Conservation (phyloP, 2,113 vertebrate species). For the Gopherus flavomarginatus region DNA sequence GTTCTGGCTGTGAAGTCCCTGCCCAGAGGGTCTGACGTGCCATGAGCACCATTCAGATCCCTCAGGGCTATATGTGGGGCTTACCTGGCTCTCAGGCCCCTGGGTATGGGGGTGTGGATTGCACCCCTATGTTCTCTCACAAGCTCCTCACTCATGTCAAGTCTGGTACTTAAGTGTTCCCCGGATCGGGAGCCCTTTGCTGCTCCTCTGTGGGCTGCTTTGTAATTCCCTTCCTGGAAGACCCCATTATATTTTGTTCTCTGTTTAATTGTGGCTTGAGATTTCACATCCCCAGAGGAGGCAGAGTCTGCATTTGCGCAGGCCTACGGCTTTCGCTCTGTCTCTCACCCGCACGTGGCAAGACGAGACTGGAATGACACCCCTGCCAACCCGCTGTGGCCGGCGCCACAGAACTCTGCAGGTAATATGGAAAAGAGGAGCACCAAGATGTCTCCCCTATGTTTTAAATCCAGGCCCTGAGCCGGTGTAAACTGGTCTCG, state of each 20-base stretch:
- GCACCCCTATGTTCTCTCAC: not conserved
- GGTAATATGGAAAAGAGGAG: not conserved
- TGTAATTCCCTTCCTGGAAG: not conserved
- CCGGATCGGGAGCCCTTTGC: not conserved
- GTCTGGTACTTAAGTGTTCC: not conserved
- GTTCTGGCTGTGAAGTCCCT: not conserved
- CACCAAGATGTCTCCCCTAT: not conserved
- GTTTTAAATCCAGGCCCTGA: not conserved
- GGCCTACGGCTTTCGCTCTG: not conserved
- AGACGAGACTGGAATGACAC: not conserved
- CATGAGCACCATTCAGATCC: not conserved
- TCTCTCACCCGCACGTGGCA: not conserved
- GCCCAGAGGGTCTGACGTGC: not conserved
- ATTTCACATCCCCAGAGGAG: not conserved
- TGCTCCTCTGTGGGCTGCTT: not conserved
- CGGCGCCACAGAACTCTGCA: not conserved
- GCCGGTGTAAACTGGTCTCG: not conserved
- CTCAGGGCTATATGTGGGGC: not conserved
- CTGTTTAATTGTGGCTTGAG: not conserved
- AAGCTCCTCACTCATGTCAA: not conserved
- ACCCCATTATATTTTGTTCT: not conserved
- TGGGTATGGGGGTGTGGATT: not conserved
- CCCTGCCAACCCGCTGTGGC: accelerated
- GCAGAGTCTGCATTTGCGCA: not conserved
- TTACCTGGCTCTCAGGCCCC: not conserved